Evolutionary conservation across 2,797 vertebrate genomes (phyloP).

Genomic region (Rhabdophis nuchalis): DNA sequence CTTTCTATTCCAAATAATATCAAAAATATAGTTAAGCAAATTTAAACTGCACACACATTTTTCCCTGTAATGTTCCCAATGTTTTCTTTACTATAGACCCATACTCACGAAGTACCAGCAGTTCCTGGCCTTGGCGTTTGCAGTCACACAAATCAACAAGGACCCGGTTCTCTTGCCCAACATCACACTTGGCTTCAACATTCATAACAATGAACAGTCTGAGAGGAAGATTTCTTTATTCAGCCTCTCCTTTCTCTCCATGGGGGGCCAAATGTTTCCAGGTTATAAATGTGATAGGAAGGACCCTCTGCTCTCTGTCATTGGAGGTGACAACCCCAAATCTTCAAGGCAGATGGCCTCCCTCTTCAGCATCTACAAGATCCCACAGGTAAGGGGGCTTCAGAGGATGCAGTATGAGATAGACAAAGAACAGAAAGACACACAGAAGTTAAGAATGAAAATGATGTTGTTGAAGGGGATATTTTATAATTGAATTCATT

Average conservation of each 20-base stretch:
- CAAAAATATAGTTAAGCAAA: not conserved
- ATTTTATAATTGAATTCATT: not conserved
- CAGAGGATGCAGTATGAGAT: not conserved
- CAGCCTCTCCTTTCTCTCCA: not conserved
- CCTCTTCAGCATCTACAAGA: not conserved
- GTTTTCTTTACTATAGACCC: not conserved
- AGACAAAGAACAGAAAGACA: not conserved
- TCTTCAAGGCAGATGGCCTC: not conserved
- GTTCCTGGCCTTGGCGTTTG: not conserved
- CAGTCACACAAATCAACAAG: not conserved
- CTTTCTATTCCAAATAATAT: not conserved
- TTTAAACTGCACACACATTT: accelerated
- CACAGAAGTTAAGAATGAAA: not conserved
- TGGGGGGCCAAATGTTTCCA: not conserved
- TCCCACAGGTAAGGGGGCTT: not conserved
- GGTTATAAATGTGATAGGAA: not conserved
- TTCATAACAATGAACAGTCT: not conserved
- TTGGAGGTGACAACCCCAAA: not conserved
- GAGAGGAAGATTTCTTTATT: not conserved
- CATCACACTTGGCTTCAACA: not conserved
- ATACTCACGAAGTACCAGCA: not conserved
- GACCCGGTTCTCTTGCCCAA: not conserved
- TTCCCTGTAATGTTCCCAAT: not conserved
- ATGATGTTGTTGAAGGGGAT: not conserved
- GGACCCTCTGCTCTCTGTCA: not conserved